phyloP scores from a whole-genome alignment of 2,888 invertebrate species.

The Carabus problematicus region DNA sequence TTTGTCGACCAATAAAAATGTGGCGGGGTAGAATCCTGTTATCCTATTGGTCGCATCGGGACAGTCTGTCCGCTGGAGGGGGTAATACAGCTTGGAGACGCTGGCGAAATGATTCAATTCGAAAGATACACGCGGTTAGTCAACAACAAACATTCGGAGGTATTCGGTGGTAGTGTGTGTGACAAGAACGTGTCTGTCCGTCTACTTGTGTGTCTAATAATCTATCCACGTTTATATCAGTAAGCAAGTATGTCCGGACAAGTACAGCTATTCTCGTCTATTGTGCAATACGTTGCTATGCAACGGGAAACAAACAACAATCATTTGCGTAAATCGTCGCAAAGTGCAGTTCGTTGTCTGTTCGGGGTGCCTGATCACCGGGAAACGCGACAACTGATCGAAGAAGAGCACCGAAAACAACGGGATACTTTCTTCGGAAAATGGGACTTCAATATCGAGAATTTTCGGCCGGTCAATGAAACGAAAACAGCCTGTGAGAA shows the following conservation, averaged over 20 bases:
- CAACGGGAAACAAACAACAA: slow-evolving; percentile 38
- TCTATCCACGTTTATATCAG: slow-evolving; percentile 3
- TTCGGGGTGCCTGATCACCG: slow-evolving; percentile 68
- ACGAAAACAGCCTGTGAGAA: slow-evolving; percentile 54
- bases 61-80: slow-evolving; percentile 12
- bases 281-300: slow-evolving; percentile 38
- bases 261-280: slow-evolving; percentile 35
- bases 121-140: slow-evolving; percentile 24
- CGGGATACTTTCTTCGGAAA: slow-evolving; percentile 65
- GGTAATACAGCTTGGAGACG: slow-evolving; percentile 23
- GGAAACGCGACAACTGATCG: slow-evolving; percentile 66
- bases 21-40: slow-evolving; percentile 11
- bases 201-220: neutral
- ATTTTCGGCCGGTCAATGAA: slow-evolving; percentile 54
- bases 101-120: slow-evolving; percentile 29
- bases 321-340: slow-evolving; percentile 35
- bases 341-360: slow-evolving; percentile 57
- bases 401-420: slow-evolving; percentile 67
- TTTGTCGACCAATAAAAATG: slow-evolving; percentile 24
- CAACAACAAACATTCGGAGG: neutral
- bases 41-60: slow-evolving; percentile 21
- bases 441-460: slow-evolving; percentile 68
- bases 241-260: slow-evolving; percentile 23
- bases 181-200: slow-evolving; percentile 19
- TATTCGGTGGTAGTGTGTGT: slow-evolving; percentile 12